Evolutionary conservation across 2,797 vertebrate species (phyloP), one percentile per base, ranked within the genome.

Genomic region (Avahi laniger): DNA sequence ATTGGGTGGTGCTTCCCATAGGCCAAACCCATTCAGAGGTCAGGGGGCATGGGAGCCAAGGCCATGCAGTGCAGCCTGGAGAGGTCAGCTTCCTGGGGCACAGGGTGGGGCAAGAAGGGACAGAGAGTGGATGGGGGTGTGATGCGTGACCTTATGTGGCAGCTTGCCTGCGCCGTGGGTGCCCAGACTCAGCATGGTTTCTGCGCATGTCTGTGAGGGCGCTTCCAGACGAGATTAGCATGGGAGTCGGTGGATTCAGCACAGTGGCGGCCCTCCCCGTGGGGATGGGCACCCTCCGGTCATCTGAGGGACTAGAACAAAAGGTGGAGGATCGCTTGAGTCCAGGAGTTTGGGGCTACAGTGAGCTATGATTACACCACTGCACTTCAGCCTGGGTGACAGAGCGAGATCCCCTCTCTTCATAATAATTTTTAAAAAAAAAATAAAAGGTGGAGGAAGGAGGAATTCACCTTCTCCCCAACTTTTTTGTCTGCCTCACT

Each of bases 221-320:
- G 30, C 46, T 63, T 87, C 52, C 12, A 4, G 35, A 43, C 54
- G 54, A 85, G 28, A 50, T 9, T 1, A 50, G 20, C 28, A 50
- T 15, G 5, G 5, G 12, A 33, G 5, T 41, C 67, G 48, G 20
- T 22, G 46, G 73, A 76, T 50, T 50, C 46, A 50, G 48, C 12
- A 76, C 1, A 7, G 73, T 76, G 4, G 20, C 8, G 6, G 0
- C 28, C 33, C 33, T 30, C 30, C 46, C 12, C 3, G 4, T 4
- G n/a, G 9, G 12, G 48, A 38, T 28, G 28, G 24, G 8, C 17
- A 7, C 35, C 15, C 4, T 24, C 28, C 26, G 22, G 1, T 0
- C 5, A 17, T 28, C 4, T 24, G 41, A 91, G 38, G 52, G 28
- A 7, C 41, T 54, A n/a, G 54, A 65, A 22, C 12, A 12, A 65